phyloP scores from a whole-genome alignment of 2,113 vertebrate genomes.

The Gnathonemus longibarbis region DNA sequence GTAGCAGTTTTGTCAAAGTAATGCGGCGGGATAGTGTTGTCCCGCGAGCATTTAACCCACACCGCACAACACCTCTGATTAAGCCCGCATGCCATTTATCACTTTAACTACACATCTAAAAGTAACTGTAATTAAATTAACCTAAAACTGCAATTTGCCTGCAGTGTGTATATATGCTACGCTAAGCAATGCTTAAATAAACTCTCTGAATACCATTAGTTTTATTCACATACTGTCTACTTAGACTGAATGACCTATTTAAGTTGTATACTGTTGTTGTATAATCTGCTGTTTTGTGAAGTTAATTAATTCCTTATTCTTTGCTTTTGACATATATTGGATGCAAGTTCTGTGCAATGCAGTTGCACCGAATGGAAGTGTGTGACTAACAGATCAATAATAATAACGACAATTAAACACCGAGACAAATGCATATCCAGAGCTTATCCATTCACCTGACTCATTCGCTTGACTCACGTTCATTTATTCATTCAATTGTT shows the following conservation, averaged over 20 bases:
- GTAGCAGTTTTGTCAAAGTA: not conserved
- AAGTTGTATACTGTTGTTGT: not conserved
- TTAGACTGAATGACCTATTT: not conserved
- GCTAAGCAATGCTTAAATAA: not conserved
- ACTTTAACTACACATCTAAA: constrained; percentile 26
- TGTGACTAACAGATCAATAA: not conserved
- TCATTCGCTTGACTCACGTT: not conserved
- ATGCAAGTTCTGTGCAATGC: not conserved
- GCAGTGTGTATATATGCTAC: not conserved
- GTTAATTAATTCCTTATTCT: not conserved
- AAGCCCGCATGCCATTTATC: constrained; percentile 51
- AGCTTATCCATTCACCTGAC: not conserved
- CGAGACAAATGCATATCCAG: not conserved
- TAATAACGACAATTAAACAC: not conserved
- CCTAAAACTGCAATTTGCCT: not conserved
- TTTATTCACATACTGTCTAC: not conserved
- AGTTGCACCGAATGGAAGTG: not conserved
- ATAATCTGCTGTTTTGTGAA: not conserved
- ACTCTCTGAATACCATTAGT: not conserved
- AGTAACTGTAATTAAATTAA: constrained; percentile 3
- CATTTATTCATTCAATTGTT: not conserved
- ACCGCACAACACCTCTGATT: constrained; percentile 15
- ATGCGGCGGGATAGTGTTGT: not conserved
- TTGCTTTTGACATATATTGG: not conserved
- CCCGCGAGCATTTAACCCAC: constrained; percentile 16